Evolutionary conservation across 2,888 invertebrate genomes (phyloP).

Genomic region (Conomelus anceps): DNA sequence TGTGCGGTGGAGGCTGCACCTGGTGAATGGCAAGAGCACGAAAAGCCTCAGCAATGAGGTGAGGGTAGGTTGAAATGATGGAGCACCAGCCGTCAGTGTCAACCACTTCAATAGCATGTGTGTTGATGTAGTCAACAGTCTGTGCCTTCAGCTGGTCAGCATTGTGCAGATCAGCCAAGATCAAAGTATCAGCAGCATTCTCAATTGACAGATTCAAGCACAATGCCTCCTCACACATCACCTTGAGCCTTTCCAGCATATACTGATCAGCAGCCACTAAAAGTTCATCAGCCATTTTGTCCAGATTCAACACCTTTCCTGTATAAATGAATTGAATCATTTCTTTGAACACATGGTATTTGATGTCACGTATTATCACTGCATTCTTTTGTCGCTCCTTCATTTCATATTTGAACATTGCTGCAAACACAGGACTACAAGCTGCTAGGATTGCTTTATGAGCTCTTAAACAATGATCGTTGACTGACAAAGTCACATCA

Average conservation of each 20-base stretch:
- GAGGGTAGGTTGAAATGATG: slow-evolving; percentile 95
- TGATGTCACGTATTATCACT: slow-evolving; percentile 95
- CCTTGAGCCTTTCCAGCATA: slow-evolving; percentile 95
- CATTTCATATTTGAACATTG: slow-evolving; percentile 99
- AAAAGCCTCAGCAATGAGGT: slow-evolving; percentile 98
- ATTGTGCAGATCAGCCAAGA: slow-evolving; percentile 94
- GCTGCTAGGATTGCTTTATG: slow-evolving; percentile 99
- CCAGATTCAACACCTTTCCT: slow-evolving; percentile 89
- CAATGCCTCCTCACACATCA: slow-evolving; percentile 96
- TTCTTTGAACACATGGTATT: slow-evolving; percentile 94
- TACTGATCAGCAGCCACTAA: slow-evolving; percentile 99
- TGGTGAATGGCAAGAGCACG: slow-evolving; percentile 97
- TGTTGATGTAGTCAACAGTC: slow-evolving; percentile 98
- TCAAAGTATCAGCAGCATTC: slow-evolving; percentile 94
- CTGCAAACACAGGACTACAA: slow-evolving; percentile 96
- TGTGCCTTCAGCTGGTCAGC: slow-evolving; percentile 98
- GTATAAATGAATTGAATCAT: slow-evolving; percentile 99
- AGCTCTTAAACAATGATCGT: slow-evolving; percentile 84
- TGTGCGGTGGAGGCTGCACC: slow-evolving; percentile 96
- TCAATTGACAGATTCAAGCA: slow-evolving; percentile 92
- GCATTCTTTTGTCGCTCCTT: slow-evolving; percentile 94
- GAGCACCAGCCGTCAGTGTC: slow-evolving; percentile 97
- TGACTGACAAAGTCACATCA: slow-evolving; percentile 92
- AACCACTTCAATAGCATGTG: slow-evolving; percentile 99
- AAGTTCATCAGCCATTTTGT: slow-evolving; percentile 97